Percentiles rank a stretch among this genome's conserved stretches.
Evolutionary conservation across 2,888 invertebrate species (phyloP).

Genomic region (Cancer borealis): DNA sequence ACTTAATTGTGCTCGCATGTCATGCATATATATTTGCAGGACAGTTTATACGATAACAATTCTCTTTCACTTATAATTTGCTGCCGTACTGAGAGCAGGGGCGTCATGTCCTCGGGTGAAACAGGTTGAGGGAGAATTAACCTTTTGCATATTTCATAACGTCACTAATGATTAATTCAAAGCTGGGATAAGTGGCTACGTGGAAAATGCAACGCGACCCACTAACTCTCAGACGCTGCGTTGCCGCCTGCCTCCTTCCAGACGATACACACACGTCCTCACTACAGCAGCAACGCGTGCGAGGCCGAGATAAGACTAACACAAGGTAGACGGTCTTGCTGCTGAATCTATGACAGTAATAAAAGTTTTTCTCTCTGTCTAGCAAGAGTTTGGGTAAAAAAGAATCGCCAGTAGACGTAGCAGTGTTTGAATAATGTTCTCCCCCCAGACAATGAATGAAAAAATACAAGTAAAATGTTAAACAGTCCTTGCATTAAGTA

Average conservation of each 20-base stretch:
- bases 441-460: neutral
- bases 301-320: neutral
- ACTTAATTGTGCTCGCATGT: constrained; percentile 37
- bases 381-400: neutral
- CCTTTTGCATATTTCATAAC: constrained; percentile 28
- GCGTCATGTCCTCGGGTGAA: constrained; percentile 7
- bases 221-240: neutral
- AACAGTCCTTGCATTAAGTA: neutral
- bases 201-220: neutral
- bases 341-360: neutral
- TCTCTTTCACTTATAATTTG: constrained; percentile 23
- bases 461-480: neutral
- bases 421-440: neutral
- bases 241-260: neutral
- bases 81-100: neutral
- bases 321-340: neutral
- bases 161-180: neutral
- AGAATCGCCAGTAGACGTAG: neutral
- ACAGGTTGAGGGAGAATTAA: neutral
- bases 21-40: constrained; percentile 23
- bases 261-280: neutral
- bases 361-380: neutral
- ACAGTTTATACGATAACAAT: constrained; percentile 3
- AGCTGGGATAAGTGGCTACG: neutral
- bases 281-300: neutral